A percentile compares a stretch with the other conserved stretches of the same genome.
Evolutionary conservation across 2,888 invertebrate species (phyloP).

Genomic region (Synanthedon formicaeformis): DNA sequence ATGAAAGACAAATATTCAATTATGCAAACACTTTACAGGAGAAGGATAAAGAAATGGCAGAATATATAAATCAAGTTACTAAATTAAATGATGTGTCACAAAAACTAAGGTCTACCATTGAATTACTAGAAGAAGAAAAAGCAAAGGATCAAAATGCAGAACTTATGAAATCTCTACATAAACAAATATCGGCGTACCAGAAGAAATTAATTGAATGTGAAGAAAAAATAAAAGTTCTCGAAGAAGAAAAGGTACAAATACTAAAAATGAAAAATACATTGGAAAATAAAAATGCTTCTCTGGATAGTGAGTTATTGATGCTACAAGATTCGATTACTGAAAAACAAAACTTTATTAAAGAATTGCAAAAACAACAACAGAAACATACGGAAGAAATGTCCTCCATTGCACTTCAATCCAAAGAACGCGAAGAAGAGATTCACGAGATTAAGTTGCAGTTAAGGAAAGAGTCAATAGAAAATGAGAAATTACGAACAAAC

Average conservation of each 20-base stretch:
- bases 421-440: conserved; percentile 69
- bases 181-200: conserved; percentile 58
- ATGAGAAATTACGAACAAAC: conserved; percentile 72
- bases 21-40: conserved; percentile 51
- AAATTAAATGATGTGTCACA: conserved; percentile 65
- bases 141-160: conserved; percentile 62
- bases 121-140: conserved; percentile 60
- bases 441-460: conserved; percentile 64
- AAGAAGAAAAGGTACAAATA: conserved; percentile 56
- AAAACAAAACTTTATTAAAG: conserved; percentile 54
- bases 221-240: conserved; percentile 43
- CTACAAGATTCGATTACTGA: conserved; percentile 53
- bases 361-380: conserved; percentile 55
- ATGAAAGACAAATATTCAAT: conserved; percentile 60
- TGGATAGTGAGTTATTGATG: conserved; percentile 47
- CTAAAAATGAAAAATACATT: conserved; percentile 35
- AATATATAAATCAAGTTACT: conserved; percentile 66
- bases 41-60: conserved; percentile 58
- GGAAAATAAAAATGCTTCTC: conserved; percentile 33
- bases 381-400: conserved; percentile 60
- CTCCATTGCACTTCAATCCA: conserved; percentile 51
- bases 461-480: conserved; percentile 72
- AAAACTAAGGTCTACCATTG: conserved; percentile 61
- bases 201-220: conserved; percentile 51
- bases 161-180: conserved; percentile 64